Conservation (phyloP, 2,113 vertebrate genomes). For the Rhinogobius similis region DNA sequence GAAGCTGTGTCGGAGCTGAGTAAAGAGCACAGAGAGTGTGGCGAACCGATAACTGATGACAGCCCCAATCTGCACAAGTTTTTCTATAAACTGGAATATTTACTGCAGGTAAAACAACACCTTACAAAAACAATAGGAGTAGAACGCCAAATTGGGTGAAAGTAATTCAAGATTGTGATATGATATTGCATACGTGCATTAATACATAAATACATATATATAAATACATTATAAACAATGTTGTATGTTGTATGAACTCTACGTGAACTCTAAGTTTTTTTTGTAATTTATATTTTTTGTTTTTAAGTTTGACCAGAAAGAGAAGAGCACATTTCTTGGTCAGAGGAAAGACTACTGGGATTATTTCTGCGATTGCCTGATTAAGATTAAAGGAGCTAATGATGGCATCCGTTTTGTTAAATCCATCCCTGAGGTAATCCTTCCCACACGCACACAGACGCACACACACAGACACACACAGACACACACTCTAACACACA, state of each 20-base stretch:
- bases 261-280: background rate
- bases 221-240: too few relatives aligned
- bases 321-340: constrained; percentile 89
- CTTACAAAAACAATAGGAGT: background rate
- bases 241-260: too few relatives aligned
- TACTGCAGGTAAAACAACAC: constrained; percentile 76
- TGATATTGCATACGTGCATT: too few relatives aligned
- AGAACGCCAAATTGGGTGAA: background rate
- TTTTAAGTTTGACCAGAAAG: constrained; percentile 93
- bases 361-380: constrained; percentile 94
- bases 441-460: constrained; percentile 28
- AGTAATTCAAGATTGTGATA: too few relatives aligned
- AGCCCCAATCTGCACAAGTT: constrained; percentile 90
- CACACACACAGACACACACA: constrained; percentile 33
- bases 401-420: constrained; percentile 97
- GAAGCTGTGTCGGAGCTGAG: constrained; percentile 89
- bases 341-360: constrained; percentile 97
- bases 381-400: constrained; percentile 92
- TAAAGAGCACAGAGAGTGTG: constrained; percentile 86
- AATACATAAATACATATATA: too few relatives aligned
- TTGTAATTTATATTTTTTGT: constrained; percentile 10
- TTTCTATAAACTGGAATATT: constrained; percentile 94
- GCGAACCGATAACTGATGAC: constrained; percentile 92
- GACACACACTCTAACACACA: constrained; percentile 20
- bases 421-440: constrained; percentile 90